A percentile compares a stretch with the other conserved stretches of the same genome.
phyloP scores from a whole-genome alignment of 2,113 vertebrate species.

The Gila orcuttii region DNA sequence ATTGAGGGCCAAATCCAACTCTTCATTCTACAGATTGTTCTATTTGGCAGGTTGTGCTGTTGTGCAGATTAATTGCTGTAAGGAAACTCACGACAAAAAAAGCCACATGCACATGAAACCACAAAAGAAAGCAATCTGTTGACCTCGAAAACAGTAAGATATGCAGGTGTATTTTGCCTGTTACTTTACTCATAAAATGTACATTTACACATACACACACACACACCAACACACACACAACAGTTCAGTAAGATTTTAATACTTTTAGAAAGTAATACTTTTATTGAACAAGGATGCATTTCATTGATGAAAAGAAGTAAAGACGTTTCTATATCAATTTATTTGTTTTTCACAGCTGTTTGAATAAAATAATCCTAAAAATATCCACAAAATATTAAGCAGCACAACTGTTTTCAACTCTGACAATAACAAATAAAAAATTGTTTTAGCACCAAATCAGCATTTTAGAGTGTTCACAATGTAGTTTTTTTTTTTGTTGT shows the following conservation, averaged over 20 bases:
- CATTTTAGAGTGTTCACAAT: background rate
- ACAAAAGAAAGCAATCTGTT: background rate
- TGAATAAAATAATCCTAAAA: background rate
- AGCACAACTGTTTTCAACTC: background rate
- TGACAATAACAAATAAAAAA: background rate
- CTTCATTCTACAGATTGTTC: background rate
- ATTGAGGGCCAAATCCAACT: constrained; percentile 26
- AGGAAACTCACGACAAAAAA: constrained; percentile 58
- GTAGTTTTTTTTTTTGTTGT: no score
- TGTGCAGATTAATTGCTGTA: background rate
- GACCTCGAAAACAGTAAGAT: background rate
- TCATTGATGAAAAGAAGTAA: background rate
- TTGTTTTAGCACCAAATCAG: background rate
- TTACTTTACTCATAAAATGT: background rate
- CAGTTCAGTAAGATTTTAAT: background rate
- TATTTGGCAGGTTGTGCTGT: background rate
- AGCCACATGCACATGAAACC: background rate
- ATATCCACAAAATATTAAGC: background rate
- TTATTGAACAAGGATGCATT: no score
- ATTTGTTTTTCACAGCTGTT: background rate
- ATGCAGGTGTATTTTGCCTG: background rate
- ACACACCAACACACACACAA: background rate
- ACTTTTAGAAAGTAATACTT: no score
- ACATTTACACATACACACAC: background rate
- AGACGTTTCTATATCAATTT: background rate